A percentile compares a stretch with the other conserved stretches of the same genome.
phyloP scores from a whole-genome alignment of 2,797 vertebrate species.

The Limnodromus scolopaceus region DNA sequence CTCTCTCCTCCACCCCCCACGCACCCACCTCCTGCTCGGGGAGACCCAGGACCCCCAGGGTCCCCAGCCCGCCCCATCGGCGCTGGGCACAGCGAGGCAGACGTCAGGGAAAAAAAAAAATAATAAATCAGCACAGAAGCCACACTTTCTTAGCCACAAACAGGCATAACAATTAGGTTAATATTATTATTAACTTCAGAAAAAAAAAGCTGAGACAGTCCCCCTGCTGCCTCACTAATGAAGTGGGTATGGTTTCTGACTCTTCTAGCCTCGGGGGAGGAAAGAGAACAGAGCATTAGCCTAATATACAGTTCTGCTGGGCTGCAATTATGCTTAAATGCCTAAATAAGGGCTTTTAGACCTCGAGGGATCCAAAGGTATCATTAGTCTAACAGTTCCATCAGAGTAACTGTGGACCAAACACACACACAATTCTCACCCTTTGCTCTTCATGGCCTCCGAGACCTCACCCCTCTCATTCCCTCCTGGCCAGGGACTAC shows the following conservation, averaged over 20 bases:
- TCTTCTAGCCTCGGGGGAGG: conserved; percentile 28
- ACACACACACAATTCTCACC: neutral
- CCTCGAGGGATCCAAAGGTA: conserved; percentile 2
- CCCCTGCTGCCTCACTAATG: conserved; percentile 44
- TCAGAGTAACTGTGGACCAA: neutral
- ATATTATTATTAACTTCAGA: conserved; percentile 25
- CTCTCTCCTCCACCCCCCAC: accelerated
- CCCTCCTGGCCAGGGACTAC: neutral
- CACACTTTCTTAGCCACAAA: neutral
- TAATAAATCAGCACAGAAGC: neutral
- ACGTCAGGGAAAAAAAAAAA: neutral
- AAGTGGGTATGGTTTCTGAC: conserved; percentile 33
- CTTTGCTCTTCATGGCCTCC: neutral
- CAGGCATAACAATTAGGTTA: conserved; percentile 9
- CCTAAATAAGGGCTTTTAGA: conserved; percentile 45
- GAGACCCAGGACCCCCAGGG: neutral
- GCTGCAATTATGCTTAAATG: conserved; percentile 55
- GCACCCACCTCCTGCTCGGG: accelerated
- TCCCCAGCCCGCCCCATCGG: neutral
- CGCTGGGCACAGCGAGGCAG: accelerated
- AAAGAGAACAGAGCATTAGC: neutral
- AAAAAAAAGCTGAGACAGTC: neutral
- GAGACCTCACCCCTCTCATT: neutral
- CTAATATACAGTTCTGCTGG: neutral
- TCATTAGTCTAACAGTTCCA: conserved; percentile 44